Percentiles rank a stretch among this genome's conserved stretches.
phyloP scores from a whole-genome alignment of 1,140 invertebrate genomes.

The Zaprionus camerounensis region DNA sequence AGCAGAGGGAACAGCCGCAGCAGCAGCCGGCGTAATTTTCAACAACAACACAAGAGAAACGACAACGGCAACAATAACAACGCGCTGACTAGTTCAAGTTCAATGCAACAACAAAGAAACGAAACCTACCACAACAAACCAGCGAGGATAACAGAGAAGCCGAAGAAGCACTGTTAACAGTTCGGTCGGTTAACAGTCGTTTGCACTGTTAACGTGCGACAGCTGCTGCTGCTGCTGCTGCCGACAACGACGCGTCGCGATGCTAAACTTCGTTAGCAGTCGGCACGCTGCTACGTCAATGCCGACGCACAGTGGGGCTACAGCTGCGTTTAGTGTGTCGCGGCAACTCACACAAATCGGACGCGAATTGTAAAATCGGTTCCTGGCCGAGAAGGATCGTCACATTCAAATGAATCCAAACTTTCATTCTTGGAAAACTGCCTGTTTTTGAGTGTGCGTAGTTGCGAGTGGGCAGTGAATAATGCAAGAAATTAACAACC shows the following conservation, averaged over 20 bases:
- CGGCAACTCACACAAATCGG: constrained; percentile 60
- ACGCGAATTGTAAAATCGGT: constrained; percentile 29
- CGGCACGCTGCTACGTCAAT: constrained; percentile 7
- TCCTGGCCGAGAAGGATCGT: not conserved
- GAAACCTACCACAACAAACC: constrained; percentile 42
- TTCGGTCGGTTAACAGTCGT: constrained; percentile 23
- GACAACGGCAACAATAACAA: constrained; percentile 43
- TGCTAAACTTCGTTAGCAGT: constrained; percentile 12
- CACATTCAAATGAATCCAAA: constrained; percentile 11
- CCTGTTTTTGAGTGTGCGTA: not conserved
- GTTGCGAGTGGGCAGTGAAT: not conserved
- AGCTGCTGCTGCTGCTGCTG: not conserved
- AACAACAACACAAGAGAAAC: constrained; percentile 21
- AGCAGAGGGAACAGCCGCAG: constrained; percentile 4
- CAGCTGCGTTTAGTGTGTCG: constrained; percentile 55
- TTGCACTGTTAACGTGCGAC: constrained; percentile 25
- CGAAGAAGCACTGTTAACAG: constrained; percentile 29
- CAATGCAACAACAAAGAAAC: constrained; percentile 46
- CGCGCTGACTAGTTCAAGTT: constrained; percentile 40
- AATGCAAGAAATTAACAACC: not conserved
- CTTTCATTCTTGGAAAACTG: constrained; percentile 12
- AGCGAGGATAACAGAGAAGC: constrained; percentile 17
- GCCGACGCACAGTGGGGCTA: not conserved
- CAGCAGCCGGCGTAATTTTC: constrained; percentile 53
- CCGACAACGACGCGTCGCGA: not conserved